Evolutionary conservation across 92 coral and sea anemone genomes (phyloP).

Genomic region (Isaurus tuberculatus): DNA sequence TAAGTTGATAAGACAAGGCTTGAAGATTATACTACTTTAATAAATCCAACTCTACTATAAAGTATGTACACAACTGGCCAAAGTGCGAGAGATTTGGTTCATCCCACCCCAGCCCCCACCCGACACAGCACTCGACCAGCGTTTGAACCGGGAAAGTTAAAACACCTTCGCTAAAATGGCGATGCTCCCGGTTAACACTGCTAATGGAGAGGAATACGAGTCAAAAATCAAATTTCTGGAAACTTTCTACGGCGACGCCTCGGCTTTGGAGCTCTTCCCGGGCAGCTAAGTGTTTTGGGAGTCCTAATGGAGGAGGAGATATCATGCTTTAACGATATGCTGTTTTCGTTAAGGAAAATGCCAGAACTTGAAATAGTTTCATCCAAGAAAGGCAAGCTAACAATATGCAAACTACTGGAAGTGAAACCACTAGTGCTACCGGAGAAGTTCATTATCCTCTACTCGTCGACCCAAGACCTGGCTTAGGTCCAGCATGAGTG

Average conservation of each 20-base stretch:
- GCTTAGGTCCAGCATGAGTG: constrained; percentile 1
- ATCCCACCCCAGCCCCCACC: too few species aligned
- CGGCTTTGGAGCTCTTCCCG: not conserved
- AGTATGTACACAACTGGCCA: too few species aligned
- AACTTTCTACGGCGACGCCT: not conserved
- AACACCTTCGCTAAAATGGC: constrained; percentile 53
- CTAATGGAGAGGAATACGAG: constrained; percentile 35
- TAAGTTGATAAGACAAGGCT: too few species aligned
- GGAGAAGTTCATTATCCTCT: constrained; percentile 13
- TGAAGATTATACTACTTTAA: too few species aligned
- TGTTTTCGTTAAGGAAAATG: not conserved
- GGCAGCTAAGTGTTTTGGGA: not conserved
- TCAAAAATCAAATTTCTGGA: constrained; percentile 30
- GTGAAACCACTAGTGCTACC: not conserved
- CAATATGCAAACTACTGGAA: constrained; percentile 8
- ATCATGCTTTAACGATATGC: constrained; percentile 2
- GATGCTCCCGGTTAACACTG: constrained; percentile 51
- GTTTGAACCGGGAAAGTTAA: constrained; percentile 54
- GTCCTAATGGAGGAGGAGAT: not conserved
- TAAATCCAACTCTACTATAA: too few species aligned
- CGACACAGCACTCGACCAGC: too few species aligned
- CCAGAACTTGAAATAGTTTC: not conserved
- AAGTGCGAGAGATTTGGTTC: too few species aligned
- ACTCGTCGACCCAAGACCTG: constrained; percentile 9
- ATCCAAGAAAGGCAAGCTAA: not conserved